A percentile compares a stretch with the other conserved stretches of the same genome.
Conservation (phyloP, 1,140 invertebrate species). For the Heliconius nattereri region DNA sequence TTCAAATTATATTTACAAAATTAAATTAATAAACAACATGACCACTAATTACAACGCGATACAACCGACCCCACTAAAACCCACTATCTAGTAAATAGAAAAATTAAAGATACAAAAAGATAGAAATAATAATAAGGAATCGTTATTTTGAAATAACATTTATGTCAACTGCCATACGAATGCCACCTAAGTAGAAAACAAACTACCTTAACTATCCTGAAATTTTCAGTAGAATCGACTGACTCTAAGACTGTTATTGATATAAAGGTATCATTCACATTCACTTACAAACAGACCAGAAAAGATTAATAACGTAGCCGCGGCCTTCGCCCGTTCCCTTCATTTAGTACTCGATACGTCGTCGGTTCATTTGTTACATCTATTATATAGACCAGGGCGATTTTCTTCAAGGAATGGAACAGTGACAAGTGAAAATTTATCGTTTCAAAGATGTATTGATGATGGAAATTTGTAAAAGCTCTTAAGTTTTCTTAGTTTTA, state of each 20-base stretch:
- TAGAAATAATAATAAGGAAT: too few species aligned
- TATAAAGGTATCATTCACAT: background rate
- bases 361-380: conserved; percentile 10
- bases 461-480: background rate
- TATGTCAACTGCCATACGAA: too few species aligned
- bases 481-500: background rate
- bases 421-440: conserved; percentile 7
- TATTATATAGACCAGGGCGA: background rate
- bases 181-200: too few species aligned
- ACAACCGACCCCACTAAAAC: too few species aligned
- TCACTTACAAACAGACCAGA: conserved; percentile 1
- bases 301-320: background rate
- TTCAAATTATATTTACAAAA: too few species aligned
- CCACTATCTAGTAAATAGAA: too few species aligned
- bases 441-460: conserved; percentile 7
- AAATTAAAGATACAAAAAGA: too few species aligned
- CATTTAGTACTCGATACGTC: conserved; percentile 11
- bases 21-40: too few species aligned
- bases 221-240: background rate
- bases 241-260: background rate
- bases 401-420: background rate
- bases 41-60: too few species aligned
- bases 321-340: conserved; percentile 7
- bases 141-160: too few species aligned
- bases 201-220: too few species aligned